Evolutionary conservation across 2,888 invertebrate genomes (phyloP).

Genomic region (Hyppa rectilinea): DNA sequence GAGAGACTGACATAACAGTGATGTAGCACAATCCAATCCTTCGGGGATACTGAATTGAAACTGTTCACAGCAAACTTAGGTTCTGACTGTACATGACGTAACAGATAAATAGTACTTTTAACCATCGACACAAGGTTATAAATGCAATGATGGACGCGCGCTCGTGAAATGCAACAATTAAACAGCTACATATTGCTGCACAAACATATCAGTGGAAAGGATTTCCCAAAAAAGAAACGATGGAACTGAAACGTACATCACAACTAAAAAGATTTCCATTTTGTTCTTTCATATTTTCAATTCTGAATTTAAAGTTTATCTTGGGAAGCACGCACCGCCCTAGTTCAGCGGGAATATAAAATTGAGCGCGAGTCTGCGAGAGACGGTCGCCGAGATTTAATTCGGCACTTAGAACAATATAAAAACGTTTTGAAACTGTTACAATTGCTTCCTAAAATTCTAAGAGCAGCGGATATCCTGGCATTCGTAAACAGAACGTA

Average conservation of each 20-base stretch:
- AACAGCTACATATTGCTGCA: background rate
- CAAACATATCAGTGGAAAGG: background rate
- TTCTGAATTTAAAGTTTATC: slow-evolving; percentile 45
- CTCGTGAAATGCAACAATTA: background rate
- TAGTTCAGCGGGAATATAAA: slow-evolving; percentile 32
- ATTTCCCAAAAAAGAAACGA: background rate
- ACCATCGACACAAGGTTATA: background rate
- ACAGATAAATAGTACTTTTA: background rate
- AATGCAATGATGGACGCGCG: background rate
- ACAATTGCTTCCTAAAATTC: background rate
- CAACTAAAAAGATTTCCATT: slow-evolving; percentile 21
- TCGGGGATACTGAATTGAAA: background rate
- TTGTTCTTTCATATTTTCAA: slow-evolving; percentile 37
- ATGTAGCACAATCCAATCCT: background rate
- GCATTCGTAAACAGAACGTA: background rate
- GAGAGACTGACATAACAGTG: background rate
- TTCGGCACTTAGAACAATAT: slow-evolving; percentile 26
- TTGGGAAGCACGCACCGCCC: slow-evolving; percentile 15
- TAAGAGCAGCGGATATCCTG: background rate
- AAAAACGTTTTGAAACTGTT: slow-evolving; percentile 20
- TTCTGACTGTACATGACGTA: background rate
- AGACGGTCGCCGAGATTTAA: slow-evolving; percentile 18
- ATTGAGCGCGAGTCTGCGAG: slow-evolving; percentile 29
- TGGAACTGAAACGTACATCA: background rate
- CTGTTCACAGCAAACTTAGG: background rate